Percentiles rank a stretch among this genome's conserved stretches.
phyloP scores from a whole-genome alignment of 2,797 vertebrate species.

The Etheostoma nigrum region DNA sequence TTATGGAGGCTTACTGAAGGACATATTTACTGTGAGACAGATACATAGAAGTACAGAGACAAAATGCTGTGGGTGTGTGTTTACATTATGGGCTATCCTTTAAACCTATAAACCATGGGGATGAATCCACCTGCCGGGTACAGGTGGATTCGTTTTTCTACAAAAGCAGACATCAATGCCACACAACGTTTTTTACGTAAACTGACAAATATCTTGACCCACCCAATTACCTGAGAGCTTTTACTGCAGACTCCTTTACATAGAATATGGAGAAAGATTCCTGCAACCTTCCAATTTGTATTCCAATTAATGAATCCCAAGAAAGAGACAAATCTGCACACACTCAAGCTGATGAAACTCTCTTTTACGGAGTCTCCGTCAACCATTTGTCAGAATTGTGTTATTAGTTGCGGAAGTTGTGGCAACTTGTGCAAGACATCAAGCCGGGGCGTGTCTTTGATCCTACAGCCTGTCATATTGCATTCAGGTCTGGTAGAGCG shows the following conservation, averaged over 20 bases:
- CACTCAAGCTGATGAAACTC: constrained; percentile 18
- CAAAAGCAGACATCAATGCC: constrained; percentile 17
- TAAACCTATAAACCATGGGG: constrained; percentile 25
- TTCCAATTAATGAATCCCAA: constrained; percentile 20
- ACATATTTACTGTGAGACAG: constrained; percentile 32
- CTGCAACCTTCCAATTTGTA: constrained; percentile 4
- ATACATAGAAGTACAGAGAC: constrained; percentile 21
- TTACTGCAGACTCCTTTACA: constrained; percentile 6
- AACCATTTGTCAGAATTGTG: constrained; percentile 22
- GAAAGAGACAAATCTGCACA: constrained; percentile 17
- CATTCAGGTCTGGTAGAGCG: constrained; percentile 57
- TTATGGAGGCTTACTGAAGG: constrained; percentile 32
- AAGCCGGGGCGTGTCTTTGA: constrained; percentile 61
- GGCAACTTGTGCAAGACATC: constrained; percentile 36
- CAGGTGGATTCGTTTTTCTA: neutral
- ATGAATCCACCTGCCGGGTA: constrained; percentile 13
- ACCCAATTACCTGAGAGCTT: neutral
- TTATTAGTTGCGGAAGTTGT: constrained; percentile 27
- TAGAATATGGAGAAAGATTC: neutral
- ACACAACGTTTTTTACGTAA: neutral
- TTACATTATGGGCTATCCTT: constrained; percentile 33
- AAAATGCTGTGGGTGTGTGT: constrained; percentile 12
- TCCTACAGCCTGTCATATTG: constrained; percentile 66
- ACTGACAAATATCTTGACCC: constrained; percentile 2
- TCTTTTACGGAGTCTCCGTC: neutral